Evolutionary conservation across 2,797 vertebrate genomes (phyloP).

Genomic region (Synanceia verrucosa): DNA sequence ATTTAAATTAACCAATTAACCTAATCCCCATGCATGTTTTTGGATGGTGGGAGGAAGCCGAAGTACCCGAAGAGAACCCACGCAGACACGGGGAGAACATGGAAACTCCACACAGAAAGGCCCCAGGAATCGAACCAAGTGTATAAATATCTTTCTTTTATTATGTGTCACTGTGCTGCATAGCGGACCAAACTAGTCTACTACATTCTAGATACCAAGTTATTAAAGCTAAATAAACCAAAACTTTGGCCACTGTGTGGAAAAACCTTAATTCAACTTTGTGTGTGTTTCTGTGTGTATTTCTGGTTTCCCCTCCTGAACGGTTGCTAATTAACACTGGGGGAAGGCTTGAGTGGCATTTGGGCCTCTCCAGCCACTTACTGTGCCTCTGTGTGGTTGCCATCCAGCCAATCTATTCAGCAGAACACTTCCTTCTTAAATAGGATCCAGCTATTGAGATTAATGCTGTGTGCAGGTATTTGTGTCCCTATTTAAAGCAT

Average conservation of each 20-base stretch:
- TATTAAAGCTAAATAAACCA: conserved; percentile 12
- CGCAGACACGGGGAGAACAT: too few species aligned
- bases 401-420: conserved; percentile 65
- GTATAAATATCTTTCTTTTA: too few species aligned
- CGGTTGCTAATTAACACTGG: conserved; percentile 48
- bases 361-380: conserved; percentile 48
- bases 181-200: not conserved
- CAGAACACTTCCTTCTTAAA: conserved; percentile 69
- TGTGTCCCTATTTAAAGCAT: conserved; percentile 79
- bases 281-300: conserved; percentile 5
- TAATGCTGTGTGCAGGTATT: conserved; percentile 79
- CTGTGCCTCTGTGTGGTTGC: conserved; percentile 32
- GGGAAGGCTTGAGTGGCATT: conserved; percentile 38
- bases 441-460: conserved; percentile 72
- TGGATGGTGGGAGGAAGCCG: too few species aligned
- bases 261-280: not conserved
- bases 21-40: too few species aligned
- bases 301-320: conserved; percentile 23
- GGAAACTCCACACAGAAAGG: too few species aligned
- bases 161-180: not conserved
- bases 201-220: not conserved
- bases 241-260: not conserved
- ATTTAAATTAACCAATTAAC: too few species aligned
- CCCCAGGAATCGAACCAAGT: too few species aligned
- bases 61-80: too few species aligned